Evolutionary conservation across 1,140 invertebrate genomes (phyloP).

Genomic region (Ephestia elutella): DNA sequence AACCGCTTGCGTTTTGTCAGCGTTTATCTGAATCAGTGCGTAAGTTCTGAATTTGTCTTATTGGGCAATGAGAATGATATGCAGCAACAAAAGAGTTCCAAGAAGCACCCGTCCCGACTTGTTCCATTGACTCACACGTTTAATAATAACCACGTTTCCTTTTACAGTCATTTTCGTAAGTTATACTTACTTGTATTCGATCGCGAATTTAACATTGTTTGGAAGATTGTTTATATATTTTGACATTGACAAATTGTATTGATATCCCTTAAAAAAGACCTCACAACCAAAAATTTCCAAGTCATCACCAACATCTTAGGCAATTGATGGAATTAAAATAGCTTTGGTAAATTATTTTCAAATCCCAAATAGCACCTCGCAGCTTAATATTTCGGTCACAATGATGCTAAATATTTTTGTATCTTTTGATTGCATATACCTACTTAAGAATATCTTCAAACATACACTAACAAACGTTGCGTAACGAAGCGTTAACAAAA

Average conservation of each 20-base stretch:
- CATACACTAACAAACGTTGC: no score
- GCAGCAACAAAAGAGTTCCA: conserved; percentile 63
- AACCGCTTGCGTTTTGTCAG: not conserved
- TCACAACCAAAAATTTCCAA: no score
- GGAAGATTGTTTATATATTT: not conserved
- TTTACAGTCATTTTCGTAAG: conserved; percentile 39
- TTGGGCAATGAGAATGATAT: conserved; percentile 65
- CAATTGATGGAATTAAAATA: no score
- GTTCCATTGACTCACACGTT: conserved; percentile 62
- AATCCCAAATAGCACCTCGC: no score
- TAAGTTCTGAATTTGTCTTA: conserved; percentile 47
- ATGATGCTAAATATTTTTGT: no score
- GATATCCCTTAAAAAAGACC: not conserved
- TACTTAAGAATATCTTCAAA: no score
- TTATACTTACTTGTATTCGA: not conserved
- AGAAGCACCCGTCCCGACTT: conserved; percentile 50
- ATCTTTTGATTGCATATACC: no score
- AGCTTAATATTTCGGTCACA: no score
- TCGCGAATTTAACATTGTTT: conserved; percentile 6
- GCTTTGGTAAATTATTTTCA: no score
- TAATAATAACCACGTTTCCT: conserved; percentile 57
- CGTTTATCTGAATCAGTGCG: conserved; percentile 18
- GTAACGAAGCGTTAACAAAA: no score
- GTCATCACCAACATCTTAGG: no score
- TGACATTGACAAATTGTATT: not conserved